Conservation (phyloP, 2,888 invertebrate genomes). For the Philereme vetulata region DNA sequence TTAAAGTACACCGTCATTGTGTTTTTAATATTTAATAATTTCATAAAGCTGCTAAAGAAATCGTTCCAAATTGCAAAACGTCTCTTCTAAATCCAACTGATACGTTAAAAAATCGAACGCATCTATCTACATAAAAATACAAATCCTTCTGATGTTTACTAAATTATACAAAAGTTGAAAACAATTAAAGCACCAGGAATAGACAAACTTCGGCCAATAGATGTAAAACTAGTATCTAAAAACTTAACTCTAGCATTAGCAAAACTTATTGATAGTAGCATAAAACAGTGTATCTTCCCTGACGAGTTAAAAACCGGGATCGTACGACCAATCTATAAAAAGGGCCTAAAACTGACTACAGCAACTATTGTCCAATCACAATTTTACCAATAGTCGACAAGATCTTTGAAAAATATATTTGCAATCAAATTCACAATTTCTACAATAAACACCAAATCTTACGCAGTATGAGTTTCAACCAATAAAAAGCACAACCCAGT, state of each 20-base stretch:
- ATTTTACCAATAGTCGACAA: too few relatives aligned
- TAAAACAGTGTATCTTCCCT: not conserved
- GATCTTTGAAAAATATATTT: too few relatives aligned
- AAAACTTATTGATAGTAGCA: not conserved
- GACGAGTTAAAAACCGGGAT: conserved; percentile 1
- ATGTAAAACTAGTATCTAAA: not conserved
- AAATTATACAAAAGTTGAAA: not conserved
- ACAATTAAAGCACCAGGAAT: conserved; percentile 1
- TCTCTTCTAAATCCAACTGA: not conserved
- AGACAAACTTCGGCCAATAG: not conserved
- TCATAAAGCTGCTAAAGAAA: not conserved
- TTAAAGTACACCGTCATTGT: too few relatives aligned
- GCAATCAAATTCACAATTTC: conserved; percentile 4
- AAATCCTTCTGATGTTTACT: conserved; percentile 1
- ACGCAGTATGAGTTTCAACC: conserved; percentile 1
- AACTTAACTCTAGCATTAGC: not conserved
- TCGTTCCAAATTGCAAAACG: not conserved
- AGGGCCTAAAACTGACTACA: too few relatives aligned
- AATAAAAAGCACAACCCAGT: conserved; percentile 20
- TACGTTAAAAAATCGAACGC: not conserved
- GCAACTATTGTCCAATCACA: too few relatives aligned
- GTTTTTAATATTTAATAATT: too few relatives aligned
- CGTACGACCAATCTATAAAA: conserved; percentile 1
- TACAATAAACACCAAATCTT: not conserved
- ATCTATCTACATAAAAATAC: not conserved